Base-by-base conservation (phyloP, 2,797 vertebrate genomes). In the Tenualosa thibaudeaui region DNA sequence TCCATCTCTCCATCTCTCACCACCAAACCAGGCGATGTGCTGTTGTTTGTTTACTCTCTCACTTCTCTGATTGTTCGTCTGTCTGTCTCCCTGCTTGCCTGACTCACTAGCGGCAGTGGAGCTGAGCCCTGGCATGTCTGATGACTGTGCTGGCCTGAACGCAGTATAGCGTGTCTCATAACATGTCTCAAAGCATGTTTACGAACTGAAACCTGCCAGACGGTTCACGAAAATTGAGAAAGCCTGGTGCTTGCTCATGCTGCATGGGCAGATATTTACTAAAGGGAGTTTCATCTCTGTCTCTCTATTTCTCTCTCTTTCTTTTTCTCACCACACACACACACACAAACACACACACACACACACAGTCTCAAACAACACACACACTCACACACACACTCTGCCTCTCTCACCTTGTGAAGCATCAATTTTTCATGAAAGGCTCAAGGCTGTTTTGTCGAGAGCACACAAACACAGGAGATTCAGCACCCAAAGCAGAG, bases 1-100 rank as follows among this genome's bases (percentile, higher is more conserved):
- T 10, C 46, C 15, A 24, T 81, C 3, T 22, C 22, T 54, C 17
- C 19, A 22, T 3, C 17, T 81, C 17, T 19, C 50, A 24, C 78
- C 40, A 49, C 0, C 62, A 13, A 58, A 8, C 60, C 43, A 24
- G 17, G 12, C 3, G 0, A 3, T 2, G 26, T 71, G 26, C 37
- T 24, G 24, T 24, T 40, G 37, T 71, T 62, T 89, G 88, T 90
- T 88, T 84, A 86, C 12, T 13, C 22, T 82, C 71, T 46, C 71
- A 8, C 15, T 43, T 75, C 15, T 75, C 31, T 19, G 31, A 75
- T 75, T 75, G 68, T 43, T 78, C 40, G 40, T 46, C 40, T 78
- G 37, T 78, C 71, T 46, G 7, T 78, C 71, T 46, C 17, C 2
- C 37, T 46, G 37, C 37, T 43, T 43, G 26, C 22, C 71, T 78